Evolutionary conservation across 35 echinoderm and acorn worm species (phyloP).

Genomic region (Strongylocentrotus purpuratus): DNA sequence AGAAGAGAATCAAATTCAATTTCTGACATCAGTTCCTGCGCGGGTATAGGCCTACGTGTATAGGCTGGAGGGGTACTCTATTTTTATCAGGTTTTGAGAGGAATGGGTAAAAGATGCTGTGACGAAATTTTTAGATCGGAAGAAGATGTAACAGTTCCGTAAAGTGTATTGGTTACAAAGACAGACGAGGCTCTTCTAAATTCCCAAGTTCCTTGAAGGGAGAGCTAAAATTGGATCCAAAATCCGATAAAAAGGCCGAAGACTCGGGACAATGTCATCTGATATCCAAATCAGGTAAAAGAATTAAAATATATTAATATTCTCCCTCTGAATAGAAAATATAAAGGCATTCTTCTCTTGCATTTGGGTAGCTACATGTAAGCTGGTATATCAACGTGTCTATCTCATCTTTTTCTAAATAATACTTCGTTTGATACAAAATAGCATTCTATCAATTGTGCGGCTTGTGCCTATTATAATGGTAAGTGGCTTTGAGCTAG

Average conservation of each 20-base stretch:
- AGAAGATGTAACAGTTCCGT: not conserved
- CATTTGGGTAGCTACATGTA: not conserved
- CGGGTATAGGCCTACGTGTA: not conserved
- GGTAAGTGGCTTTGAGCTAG: not conserved
- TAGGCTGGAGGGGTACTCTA: not conserved
- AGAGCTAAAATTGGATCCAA: not conserved
- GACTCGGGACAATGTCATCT: not conserved
- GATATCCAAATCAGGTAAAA: not conserved
- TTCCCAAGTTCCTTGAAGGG: not conserved
- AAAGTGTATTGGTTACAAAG: not conserved
- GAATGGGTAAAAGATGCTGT: not conserved
- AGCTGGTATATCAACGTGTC: not conserved
- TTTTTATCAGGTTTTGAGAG: not conserved
- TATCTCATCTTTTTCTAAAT: not conserved
- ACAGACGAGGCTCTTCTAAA: not conserved
- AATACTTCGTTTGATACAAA: not conserved
- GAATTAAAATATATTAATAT: not conserved
- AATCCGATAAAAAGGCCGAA: not conserved
- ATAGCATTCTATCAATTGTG: not conserved
- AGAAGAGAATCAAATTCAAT: not conserved
- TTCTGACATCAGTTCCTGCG: conserved; percentile 8
- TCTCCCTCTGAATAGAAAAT: not conserved
- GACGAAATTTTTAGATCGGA: not conserved
- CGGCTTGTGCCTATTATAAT: not conserved
- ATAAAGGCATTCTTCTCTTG: no score